Evolutionary conservation across 2,888 invertebrate genomes (phyloP).

Genomic region (Suillia variegata): DNA sequence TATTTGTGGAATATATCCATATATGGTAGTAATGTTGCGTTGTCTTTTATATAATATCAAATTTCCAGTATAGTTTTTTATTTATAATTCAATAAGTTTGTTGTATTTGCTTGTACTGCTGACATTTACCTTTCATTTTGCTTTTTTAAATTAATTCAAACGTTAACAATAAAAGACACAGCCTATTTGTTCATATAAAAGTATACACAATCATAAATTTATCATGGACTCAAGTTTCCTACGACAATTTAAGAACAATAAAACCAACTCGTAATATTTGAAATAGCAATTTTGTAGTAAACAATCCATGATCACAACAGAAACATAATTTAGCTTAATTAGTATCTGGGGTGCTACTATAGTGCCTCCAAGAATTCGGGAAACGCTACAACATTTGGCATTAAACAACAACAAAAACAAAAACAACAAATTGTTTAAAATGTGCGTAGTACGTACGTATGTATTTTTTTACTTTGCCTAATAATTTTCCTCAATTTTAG

Average conservation of each 20-base stretch:
- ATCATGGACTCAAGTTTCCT: constrained; percentile 18
- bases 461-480: constrained; percentile 53
- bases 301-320: constrained; percentile 16
- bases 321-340: constrained; percentile 21
- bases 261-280: constrained; percentile 9
- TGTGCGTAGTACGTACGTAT: too few species aligned
- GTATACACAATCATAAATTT: too few species aligned
- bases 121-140: too few species aligned
- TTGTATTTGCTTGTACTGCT: too few species aligned
- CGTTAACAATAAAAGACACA: too few species aligned
- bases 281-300: neutral
- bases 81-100: too few species aligned
- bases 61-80: too few species aligned
- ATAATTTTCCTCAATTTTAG: constrained; percentile 58
- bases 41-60: too few species aligned
- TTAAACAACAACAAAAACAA: neutral
- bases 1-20: too few species aligned
- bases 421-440: constrained; percentile 29
- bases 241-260: constrained; percentile 11
- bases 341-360: constrained; percentile 25
- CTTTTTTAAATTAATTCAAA: constrained; percentile 49
- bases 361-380: too few species aligned
- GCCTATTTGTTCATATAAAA: too few species aligned
- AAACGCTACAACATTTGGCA: neutral
- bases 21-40: too few species aligned